Evolutionary conservation across 2,113 vertebrate species (phyloP).

Genomic region (Natator depressus): DNA sequence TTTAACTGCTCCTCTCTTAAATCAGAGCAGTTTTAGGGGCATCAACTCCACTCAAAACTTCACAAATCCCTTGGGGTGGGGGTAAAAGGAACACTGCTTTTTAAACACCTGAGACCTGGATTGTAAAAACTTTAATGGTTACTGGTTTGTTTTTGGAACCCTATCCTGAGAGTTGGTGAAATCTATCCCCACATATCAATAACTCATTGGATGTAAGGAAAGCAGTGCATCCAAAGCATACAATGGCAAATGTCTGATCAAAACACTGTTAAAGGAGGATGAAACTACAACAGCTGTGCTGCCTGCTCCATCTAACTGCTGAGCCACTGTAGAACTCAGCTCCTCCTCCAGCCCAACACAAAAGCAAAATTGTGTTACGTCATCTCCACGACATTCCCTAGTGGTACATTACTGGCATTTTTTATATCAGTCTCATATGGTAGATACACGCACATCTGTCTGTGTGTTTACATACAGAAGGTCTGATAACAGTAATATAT

Average conservation of each 20-base stretch:
- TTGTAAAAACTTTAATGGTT: background rate
- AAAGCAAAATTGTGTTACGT: background rate
- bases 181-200: background rate
- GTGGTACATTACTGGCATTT: conserved; percentile 79
- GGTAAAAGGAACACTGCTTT: background rate
- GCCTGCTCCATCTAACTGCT: conserved; percentile 31
- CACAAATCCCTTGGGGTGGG: accelerated
- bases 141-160: conserved; percentile 5
- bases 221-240: conserved; percentile 42
- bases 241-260: conserved; percentile 34
- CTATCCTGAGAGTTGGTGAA: conserved; percentile 5
- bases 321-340: background rate
- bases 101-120: conserved; percentile 47
- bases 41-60: conserved; percentile 10
- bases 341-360: background rate
- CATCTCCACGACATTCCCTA: conserved; percentile 38
- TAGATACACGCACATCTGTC: conserved; percentile 75
- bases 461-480: conserved; percentile 81
- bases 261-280: conserved; percentile 42
- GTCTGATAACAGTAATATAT: conserved; percentile 80
- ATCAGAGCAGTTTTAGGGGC: conserved; percentile 41
- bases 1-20: conserved; percentile 45
- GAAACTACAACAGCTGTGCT: conserved; percentile 13
- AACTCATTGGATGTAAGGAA: background rate
- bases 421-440: conserved; percentile 73